phyloP scores from a whole-genome alignment of 1,140 invertebrate species.

The Drosophila navojoa region DNA sequence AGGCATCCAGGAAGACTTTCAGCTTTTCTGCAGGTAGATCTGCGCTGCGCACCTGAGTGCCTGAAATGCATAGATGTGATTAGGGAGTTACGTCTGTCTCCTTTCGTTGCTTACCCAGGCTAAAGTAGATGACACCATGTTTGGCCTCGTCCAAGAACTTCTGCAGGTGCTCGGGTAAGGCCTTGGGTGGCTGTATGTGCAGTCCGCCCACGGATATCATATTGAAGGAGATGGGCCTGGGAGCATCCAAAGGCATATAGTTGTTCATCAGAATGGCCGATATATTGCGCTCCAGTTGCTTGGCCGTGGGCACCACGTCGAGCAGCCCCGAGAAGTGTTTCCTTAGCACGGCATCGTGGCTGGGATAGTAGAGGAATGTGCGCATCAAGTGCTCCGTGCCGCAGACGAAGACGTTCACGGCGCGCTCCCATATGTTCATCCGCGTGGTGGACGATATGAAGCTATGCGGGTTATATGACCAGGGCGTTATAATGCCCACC shows the following conservation, averaged over 20 bases:
- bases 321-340: conserved; percentile 55
- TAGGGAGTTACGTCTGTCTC: no score
- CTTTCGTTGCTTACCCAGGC: conserved; percentile 84
- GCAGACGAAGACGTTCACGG: conserved; percentile 52
- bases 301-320: conserved; percentile 68
- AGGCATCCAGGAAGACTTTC: conserved; percentile 84
- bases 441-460: conserved; percentile 61
- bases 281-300: conserved; percentile 84
- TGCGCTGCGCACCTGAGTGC: conserved; percentile 57
- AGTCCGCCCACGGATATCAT: conserved; percentile 85
- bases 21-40: conserved; percentile 83
- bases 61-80: not conserved
- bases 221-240: conserved; percentile 83
- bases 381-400: conserved; percentile 47
- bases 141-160: conserved; percentile 79
- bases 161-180: conserved; percentile 70
- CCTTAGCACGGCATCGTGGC: conserved; percentile 61
- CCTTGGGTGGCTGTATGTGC: conserved; percentile 78
- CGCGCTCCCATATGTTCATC: conserved; percentile 79
- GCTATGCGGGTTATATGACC: conserved; percentile 58
- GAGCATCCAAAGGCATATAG: conserved; percentile 83
- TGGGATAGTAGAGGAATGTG: conserved; percentile 55
- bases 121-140: conserved; percentile 86
- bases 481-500: conserved; percentile 69
- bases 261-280: conserved; percentile 85